Evolutionary conservation across 2,888 invertebrate genomes (phyloP).

Genomic region (Apodemia zela): DNA sequence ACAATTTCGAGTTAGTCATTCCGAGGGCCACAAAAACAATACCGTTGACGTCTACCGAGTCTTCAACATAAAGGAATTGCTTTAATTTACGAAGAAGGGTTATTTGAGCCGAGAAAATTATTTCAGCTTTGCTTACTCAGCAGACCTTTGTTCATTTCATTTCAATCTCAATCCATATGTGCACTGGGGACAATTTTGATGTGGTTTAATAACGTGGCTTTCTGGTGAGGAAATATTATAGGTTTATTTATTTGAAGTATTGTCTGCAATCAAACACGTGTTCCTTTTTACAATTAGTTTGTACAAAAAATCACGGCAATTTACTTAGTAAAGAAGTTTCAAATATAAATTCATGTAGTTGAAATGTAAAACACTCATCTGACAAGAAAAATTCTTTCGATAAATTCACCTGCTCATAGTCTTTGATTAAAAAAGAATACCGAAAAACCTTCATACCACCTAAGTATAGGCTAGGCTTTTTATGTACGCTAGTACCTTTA

Average conservation of each 20-base stretch:
- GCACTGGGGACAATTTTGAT: conserved; percentile 25
- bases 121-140: conserved; percentile 41
- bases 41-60: conserved; percentile 40
- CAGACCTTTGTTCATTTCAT: conserved; percentile 37
- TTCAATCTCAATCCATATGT: conserved; percentile 19
- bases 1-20: conserved; percentile 37
- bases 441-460: no score
- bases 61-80: conserved; percentile 43
- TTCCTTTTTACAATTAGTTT: no score
- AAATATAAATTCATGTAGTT: no score
- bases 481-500: no score
- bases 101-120: conserved; percentile 39
- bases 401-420: no score
- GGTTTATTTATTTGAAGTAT: background rate
- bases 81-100: conserved; percentile 46
- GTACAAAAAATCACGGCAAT: no score
- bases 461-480: no score
- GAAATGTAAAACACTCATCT: no score
- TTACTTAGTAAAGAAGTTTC: no score
- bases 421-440: no score
- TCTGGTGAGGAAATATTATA: conserved; percentile 6
- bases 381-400: no score
- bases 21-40: conserved; percentile 41
- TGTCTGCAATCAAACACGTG: background rate
- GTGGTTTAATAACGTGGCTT: conserved; percentile 31